These are phyloP conservation scores for Morone saxatilis DNA, from an alignment of 2,113 vertebrate genomes.

Conservation along the genomic window DNA sequence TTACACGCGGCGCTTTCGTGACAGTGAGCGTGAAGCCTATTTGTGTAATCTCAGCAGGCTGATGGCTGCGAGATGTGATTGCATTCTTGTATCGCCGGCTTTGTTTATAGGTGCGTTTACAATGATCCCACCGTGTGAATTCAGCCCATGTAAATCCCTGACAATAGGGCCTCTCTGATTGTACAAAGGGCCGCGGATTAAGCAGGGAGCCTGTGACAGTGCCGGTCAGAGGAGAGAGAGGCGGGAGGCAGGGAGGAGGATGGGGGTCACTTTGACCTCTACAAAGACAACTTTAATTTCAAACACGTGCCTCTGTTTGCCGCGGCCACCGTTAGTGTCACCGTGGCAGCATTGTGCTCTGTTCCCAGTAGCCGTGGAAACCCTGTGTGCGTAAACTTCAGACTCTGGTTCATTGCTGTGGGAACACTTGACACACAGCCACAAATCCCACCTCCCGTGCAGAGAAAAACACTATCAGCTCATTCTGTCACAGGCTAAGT, in stretches of 20 bases:
- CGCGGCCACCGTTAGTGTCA: slow-evolving; percentile 17
- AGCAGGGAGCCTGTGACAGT: slow-evolving; percentile 51
- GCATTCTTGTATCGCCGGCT: slow-evolving; percentile 48
- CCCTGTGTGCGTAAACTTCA: slow-evolving; percentile 19
- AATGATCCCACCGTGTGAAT: slow-evolving; percentile 67
- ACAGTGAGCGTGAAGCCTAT: slow-evolving; percentile 35
- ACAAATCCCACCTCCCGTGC: slow-evolving; percentile 18
- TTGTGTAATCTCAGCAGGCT: slow-evolving; percentile 57
- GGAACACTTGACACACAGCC: slow-evolving; percentile 12
- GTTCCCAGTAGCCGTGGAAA: slow-evolving; percentile 38
- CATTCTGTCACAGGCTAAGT: slow-evolving; percentile 8
- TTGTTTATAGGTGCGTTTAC: slow-evolving; percentile 62
- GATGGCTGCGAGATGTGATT: slow-evolving; percentile 38
- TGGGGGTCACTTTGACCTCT: slow-evolving; percentile 50
- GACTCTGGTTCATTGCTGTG: not conserved
- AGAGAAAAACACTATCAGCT: slow-evolving; percentile 34
- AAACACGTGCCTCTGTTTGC: slow-evolving; percentile 53
- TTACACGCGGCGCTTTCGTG: slow-evolving; percentile 34
- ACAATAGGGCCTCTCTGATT: slow-evolving; percentile 55
- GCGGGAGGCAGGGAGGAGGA: not conserved
- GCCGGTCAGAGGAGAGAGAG: slow-evolving; percentile 27
- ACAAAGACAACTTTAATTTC: slow-evolving; percentile 60
- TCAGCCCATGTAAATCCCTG: slow-evolving; percentile 63
- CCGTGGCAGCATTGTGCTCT: slow-evolving; percentile 20
- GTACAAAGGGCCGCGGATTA: slow-evolving; percentile 74